Conservation (phyloP, 1,140 invertebrate genomes). For the Ceratosolen solmsi region DNA sequence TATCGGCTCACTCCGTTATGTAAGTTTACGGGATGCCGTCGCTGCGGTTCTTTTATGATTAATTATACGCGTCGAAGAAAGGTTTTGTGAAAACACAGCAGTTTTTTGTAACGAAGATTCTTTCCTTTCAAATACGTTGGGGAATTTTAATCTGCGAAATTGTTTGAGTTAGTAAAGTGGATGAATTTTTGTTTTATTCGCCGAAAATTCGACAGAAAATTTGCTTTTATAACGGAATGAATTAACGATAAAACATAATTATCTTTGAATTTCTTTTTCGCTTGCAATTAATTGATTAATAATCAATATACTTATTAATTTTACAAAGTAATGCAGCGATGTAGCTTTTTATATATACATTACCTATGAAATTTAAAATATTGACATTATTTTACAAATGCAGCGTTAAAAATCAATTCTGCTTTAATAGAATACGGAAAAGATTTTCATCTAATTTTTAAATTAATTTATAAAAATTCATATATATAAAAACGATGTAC, state of each 20-base stretch:
- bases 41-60: background rate
- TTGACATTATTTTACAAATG: too few species aligned
- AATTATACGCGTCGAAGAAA: background rate
- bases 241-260: background rate
- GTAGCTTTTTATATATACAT: too few species aligned
- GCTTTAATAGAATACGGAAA: too few species aligned
- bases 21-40: background rate
- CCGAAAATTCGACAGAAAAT: too few species aligned
- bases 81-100: background rate
- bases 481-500: too few species aligned
- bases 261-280: background rate
- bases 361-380: too few species aligned
- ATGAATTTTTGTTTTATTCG: too few species aligned
- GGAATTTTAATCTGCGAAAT: background rate
- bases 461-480: too few species aligned
- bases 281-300: background rate
- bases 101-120: too few species aligned
- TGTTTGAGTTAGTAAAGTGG: too few species aligned
- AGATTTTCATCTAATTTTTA: background rate
- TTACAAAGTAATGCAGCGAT: background rate
- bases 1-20: constrained; percentile 1
- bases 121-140: background rate
- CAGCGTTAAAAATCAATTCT: too few species aligned
- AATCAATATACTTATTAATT: background rate
- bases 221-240: background rate